Conservation (phyloP, 2,797 vertebrate genomes). For the Paratrypauchen microcephalus region DNA sequence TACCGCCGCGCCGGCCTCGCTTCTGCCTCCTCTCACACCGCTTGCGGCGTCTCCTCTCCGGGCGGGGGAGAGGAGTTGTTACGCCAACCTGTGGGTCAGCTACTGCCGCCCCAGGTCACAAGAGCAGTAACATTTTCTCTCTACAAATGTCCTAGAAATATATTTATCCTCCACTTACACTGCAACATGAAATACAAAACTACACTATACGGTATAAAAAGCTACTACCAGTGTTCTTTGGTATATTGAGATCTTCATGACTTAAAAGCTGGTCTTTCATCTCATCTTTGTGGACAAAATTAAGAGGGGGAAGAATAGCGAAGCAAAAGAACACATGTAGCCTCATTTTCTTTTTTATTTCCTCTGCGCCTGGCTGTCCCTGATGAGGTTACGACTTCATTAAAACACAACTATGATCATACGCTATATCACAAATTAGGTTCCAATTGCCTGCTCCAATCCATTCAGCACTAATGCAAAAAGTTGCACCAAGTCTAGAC, state of each 20-base stretch:
- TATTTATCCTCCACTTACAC: conserved; percentile 3
- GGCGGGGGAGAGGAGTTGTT: too few species aligned
- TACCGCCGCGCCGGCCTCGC: too few species aligned
- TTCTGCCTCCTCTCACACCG: too few species aligned
- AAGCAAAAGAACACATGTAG: conserved; percentile 29
- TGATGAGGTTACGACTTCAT: conserved; percentile 59
- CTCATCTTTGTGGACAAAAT: conserved; percentile 12
- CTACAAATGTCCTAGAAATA: neutral
- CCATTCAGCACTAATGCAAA: conserved; percentile 41
- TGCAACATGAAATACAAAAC: conserved; percentile 21
- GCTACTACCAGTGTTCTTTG: conserved; percentile 3
- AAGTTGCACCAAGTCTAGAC: conserved; percentile 20
- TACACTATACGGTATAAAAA: conserved; percentile 11
- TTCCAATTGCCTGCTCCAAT: conserved; percentile 37
- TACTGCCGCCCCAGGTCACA: too few species aligned
- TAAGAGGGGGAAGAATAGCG: conserved; percentile 5
- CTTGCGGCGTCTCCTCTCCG: too few species aligned
- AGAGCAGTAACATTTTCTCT: too few species aligned
- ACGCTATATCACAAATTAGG: conserved; percentile 50
- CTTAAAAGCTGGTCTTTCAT: conserved; percentile 18
- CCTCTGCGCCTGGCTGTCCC: conserved; percentile 27
- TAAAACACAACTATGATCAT: conserved; percentile 55
- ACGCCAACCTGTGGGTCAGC: too few species aligned
- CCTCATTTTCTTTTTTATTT: conserved; percentile 33
- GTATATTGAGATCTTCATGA: neutral